Evolutionary conservation across 1,140 invertebrate genomes (phyloP), one percentile per base, ranked within the genome.

Genomic region (Pseudomyrmex dendroicus): DNA sequence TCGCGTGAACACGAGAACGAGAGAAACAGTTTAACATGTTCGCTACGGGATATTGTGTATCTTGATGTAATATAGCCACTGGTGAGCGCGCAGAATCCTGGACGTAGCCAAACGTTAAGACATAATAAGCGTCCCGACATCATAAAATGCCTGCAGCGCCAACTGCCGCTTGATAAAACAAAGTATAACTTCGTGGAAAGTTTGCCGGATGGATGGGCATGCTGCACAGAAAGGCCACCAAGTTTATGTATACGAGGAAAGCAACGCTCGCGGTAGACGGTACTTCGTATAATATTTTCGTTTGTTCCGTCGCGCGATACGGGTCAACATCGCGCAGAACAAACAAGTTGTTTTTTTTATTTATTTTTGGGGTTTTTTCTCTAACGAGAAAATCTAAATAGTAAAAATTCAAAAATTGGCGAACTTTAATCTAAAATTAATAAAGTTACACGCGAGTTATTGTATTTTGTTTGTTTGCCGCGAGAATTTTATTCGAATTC

Each of bases 161-260:
- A 80, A 72, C 76, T 70, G 66, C 46, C 44, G 76, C 66, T 80
- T 80, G 76, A 80, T 80, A 80, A 80, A 80, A 76, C 73, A 76
- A 76, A 76, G 73, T 76, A 76, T 64, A 76, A 80, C 66, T 35
- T 80, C 76, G 54, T 15, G 66, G 54, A 80, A 80, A 80, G 54
- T 80, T 80, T 72, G 61, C 66, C 54, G 54, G 66, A 80, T 70
- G 76, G 66, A 80, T 80, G 76, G 54, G 46, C 22, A 80, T 17
- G 20, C 76, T 78, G 35, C 35, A 52, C 66, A 48, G 54, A 20
- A 80, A 46, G 22, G 54, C 66, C 46, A 72, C 56, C 44, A 52
- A 80, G 54, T 80, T 80, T 80, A 35, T 35, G 35, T 35, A 35
- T 35, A 72, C 35, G 44, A 72, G 66, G 59, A 15, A 2, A 56